Percentiles rank a stretch among this genome's conserved stretches.
phyloP scores from a whole-genome alignment of 2,888 invertebrate species.

The Catocala nupta region DNA sequence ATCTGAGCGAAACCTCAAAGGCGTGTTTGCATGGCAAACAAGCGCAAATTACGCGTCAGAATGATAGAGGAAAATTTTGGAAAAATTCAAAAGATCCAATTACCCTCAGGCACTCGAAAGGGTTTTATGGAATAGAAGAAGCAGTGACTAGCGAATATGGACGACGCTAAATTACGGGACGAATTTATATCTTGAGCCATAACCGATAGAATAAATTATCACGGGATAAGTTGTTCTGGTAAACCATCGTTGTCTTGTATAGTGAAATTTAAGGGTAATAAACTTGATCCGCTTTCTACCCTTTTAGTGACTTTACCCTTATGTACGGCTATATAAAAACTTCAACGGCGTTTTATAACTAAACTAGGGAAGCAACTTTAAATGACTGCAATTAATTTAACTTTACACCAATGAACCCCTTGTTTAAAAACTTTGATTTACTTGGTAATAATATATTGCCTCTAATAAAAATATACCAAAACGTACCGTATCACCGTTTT shows the following conservation, averaged over 20 bases:
- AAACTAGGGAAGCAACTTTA: constrained; percentile 31
- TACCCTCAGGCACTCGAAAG: constrained; percentile 73
- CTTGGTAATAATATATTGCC: neutral
- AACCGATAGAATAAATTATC: constrained; percentile 67
- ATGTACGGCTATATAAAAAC: constrained; percentile 40
- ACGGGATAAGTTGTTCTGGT: constrained; percentile 39
- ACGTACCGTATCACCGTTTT: too few species aligned
- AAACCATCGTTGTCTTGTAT: constrained; percentile 45
- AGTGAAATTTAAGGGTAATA: constrained; percentile 40
- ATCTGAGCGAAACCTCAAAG: constrained; percentile 56
- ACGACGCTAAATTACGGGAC: constrained; percentile 68
- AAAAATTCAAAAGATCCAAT: constrained; percentile 79
- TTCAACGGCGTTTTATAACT: constrained; percentile 26
- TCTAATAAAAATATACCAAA: neutral
- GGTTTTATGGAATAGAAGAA: constrained; percentile 69
- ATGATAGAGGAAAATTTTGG: constrained; percentile 76
- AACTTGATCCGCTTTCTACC: constrained; percentile 39
- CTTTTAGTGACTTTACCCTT: constrained; percentile 29
- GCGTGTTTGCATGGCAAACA: constrained; percentile 66
- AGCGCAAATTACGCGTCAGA: constrained; percentile 56
- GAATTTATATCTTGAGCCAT: constrained; percentile 63
- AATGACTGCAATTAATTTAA: constrained; percentile 39
- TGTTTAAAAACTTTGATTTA: constrained; percentile 9
- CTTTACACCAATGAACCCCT: constrained; percentile 20
- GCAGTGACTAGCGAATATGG: constrained; percentile 74